These are phyloP conservation scores for Aplidium turbinatum DNA, from an alignment of 23 tunicate genomes.

Conservation along the genomic window DNA sequence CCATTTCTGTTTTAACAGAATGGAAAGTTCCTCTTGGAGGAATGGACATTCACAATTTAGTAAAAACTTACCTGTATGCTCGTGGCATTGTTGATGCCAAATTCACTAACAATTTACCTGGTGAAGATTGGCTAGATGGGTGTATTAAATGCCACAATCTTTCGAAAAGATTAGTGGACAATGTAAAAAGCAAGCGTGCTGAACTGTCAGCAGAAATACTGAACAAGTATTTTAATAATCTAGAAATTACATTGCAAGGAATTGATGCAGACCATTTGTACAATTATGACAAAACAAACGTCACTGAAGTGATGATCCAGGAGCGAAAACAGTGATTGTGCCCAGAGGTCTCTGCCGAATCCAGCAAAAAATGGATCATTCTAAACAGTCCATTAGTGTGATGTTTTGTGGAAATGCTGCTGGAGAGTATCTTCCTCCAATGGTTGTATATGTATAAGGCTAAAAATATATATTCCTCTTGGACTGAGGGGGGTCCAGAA, in stretches of 20 bases:
- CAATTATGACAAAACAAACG: slow-evolving; percentile 5
- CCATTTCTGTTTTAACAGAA: background rate
- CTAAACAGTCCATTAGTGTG: slow-evolving; percentile 7
- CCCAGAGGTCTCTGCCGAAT: background rate
- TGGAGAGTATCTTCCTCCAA: slow-evolving; percentile 30
- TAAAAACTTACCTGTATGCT: slow-evolving; percentile 14
- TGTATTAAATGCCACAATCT: slow-evolving; percentile 15
- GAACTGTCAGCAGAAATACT: background rate
- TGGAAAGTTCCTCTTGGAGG: slow-evolving; percentile 27
- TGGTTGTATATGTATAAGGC: slow-evolving; percentile 28
- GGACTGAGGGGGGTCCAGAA: slow-evolving; percentile 4
- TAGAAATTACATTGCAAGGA: background rate
- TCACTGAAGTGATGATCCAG: slow-evolving; percentile 15
- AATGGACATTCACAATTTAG: slow-evolving; percentile 2
- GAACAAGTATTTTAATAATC: background rate
- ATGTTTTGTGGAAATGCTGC: slow-evolving; percentile 26
- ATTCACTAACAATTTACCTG: slow-evolving; percentile 6
- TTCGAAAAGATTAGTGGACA: slow-evolving; percentile 19
- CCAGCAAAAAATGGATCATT: slow-evolving; percentile 14
- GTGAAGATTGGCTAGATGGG: slow-evolving; percentile 10
- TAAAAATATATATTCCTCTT: background rate
- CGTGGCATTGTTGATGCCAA: background rate
- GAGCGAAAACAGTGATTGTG: slow-evolving; percentile 1
- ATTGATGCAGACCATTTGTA: background rate
- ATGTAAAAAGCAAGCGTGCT: slow-evolving; percentile 12